Percentiles rank a stretch among this genome's conserved stretches.
Conservation (phyloP, 2,888 invertebrate genomes). For the Cryptus armator region DNA sequence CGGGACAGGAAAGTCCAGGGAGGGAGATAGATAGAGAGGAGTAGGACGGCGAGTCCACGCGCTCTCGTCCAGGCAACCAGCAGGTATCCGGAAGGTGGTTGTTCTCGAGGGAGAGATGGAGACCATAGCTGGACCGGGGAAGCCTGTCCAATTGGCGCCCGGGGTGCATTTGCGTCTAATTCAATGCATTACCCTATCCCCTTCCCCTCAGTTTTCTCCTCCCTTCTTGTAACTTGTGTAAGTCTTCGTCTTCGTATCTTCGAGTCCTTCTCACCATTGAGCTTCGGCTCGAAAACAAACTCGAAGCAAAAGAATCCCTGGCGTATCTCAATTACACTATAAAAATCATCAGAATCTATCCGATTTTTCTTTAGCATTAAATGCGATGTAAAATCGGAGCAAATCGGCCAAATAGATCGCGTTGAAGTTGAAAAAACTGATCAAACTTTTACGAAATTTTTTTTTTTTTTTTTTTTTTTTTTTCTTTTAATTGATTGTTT, state of each 20-base stretch:
- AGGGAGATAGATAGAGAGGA: slow-evolving; percentile 39
- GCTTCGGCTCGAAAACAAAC: neutral
- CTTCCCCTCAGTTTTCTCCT: slow-evolving; percentile 70
- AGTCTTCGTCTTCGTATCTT: slow-evolving; percentile 39
- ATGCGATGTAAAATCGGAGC: neutral
- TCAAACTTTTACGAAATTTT: neutral
- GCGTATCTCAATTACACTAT: neutral
- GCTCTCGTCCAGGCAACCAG: slow-evolving; percentile 61
- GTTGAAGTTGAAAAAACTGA: neutral
- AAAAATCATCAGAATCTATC: neutral
- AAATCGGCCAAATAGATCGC: no score
- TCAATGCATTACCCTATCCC: slow-evolving; percentile 86
- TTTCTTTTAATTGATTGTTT: neutral
- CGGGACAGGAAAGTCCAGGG: slow-evolving; percentile 30
- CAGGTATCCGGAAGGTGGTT: slow-evolving; percentile 76
- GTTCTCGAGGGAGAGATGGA: slow-evolving; percentile 81
- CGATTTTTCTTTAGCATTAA: neutral
- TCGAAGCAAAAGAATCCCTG: neutral
- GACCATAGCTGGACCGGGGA: slow-evolving; percentile 79
- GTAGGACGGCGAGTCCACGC: slow-evolving; percentile 48
- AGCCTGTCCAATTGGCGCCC: slow-evolving; percentile 82
- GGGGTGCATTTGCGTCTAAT: slow-evolving; percentile 87
- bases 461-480: slow-evolving; percentile 1
- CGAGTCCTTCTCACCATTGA: slow-evolving; percentile 6
- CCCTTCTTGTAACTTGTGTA: slow-evolving; percentile 59